Conservation (phyloP, 2,888 invertebrate genomes). For the Ormyrus nitidulus region DNA sequence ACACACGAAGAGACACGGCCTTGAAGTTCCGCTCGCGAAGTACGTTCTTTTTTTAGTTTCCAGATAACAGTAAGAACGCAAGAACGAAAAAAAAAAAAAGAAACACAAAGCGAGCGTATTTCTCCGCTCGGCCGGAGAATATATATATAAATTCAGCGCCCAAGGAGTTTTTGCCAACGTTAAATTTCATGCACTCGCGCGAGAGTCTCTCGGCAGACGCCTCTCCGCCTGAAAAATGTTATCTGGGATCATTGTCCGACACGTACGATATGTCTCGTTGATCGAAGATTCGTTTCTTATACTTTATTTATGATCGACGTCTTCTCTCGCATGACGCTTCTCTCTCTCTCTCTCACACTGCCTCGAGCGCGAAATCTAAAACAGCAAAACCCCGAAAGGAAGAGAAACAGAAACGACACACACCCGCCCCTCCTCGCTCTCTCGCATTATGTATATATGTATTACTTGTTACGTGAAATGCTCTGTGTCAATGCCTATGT, state of each 20-base stretch:
- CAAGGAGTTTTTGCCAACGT: too few species aligned
- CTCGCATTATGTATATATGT: slow-evolving; percentile 33
- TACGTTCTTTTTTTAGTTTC: slow-evolving; percentile 1
- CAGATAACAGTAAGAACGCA: slow-evolving; percentile 11
- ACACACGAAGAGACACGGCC: slow-evolving; percentile 12
- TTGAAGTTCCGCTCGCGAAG: slow-evolving; percentile 17
- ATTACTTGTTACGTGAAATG: slow-evolving; percentile 38
- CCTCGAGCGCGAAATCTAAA: slow-evolving; percentile 37
- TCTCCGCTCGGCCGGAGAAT: too few species aligned
- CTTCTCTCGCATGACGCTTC: slow-evolving; percentile 51
- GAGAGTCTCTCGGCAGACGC: background rate
- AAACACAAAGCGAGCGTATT: too few species aligned
- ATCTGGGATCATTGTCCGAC: slow-evolving; percentile 51
- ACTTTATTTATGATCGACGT: slow-evolving; percentile 52
- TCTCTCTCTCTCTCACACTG: slow-evolving; percentile 28
- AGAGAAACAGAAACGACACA: slow-evolving; percentile 36
- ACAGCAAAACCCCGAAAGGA: slow-evolving; percentile 14
- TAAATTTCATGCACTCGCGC: too few species aligned
- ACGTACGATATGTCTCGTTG: slow-evolving; percentile 44
- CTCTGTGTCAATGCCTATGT: slow-evolving; percentile 6
- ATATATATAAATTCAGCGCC: too few species aligned
- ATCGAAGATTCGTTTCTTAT: slow-evolving; percentile 46
- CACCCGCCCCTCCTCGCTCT: background rate
- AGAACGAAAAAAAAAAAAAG: too few species aligned
- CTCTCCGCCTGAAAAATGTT: slow-evolving; percentile 43